phyloP scores from a whole-genome alignment of 2,113 vertebrate genomes.

The Jaculus jaculus region DNA sequence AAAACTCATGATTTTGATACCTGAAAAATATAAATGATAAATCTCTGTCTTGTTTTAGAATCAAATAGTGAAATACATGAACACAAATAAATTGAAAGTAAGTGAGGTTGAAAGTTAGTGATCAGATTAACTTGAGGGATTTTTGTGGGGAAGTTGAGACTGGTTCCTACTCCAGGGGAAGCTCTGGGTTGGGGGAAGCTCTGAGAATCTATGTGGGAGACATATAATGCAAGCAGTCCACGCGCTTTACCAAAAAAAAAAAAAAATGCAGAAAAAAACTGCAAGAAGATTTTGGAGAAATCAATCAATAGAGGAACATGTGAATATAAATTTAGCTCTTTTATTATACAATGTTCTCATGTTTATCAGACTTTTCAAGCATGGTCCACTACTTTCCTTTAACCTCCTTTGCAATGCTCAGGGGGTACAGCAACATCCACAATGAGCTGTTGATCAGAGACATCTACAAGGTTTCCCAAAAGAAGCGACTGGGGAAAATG shows the following conservation, averaged over 20 bases:
- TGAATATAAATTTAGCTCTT: background rate
- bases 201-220: background rate
- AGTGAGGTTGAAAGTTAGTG: background rate
- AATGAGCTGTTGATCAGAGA: too few species aligned
- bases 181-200: background rate
- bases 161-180: background rate
- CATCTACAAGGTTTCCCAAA: too few species aligned
- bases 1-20: background rate
- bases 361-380: background rate
- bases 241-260: background rate
- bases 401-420: background rate
- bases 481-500: too few species aligned
- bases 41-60: constrained; percentile 5
- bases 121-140: background rate
- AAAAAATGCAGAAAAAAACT: background rate
- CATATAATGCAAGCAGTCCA: background rate
- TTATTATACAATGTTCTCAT: background rate
- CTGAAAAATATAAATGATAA: background rate
- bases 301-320: background rate
- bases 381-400: background rate
- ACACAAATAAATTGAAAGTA: background rate
- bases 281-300: background rate
- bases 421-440: too few species aligned
- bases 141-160: background rate
- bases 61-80: constrained; percentile 8